These are phyloP conservation scores for Leptarthrus brevirostris DNA, from an alignment of 2,888 invertebrate genomes.

Conservation along the genomic window DNA sequence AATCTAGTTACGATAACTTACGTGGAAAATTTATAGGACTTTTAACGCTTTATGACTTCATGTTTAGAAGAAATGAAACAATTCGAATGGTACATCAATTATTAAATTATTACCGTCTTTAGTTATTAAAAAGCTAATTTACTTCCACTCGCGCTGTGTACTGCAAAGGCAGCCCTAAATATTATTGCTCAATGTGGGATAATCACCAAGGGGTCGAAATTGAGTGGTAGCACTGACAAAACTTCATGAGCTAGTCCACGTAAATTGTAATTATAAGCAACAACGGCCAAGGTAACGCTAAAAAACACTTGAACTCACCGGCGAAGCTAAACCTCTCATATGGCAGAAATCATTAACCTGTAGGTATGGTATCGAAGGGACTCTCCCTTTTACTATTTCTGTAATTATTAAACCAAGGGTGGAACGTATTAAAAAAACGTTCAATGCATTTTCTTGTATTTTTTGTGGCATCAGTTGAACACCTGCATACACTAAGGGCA, in stretches of 20 bases:
- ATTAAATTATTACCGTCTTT: conserved; percentile 35
- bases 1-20: too few relatives aligned
- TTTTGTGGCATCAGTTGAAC: conserved; percentile 52
- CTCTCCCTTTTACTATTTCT: conserved; percentile 41
- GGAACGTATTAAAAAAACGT: conserved; percentile 26
- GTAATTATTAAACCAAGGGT: conserved; percentile 46
- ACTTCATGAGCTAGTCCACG: conserved; percentile 4
- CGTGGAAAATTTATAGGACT: too few relatives aligned
- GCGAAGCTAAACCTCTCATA: background rate
- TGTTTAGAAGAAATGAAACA: too few relatives aligned
- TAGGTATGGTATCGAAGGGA: conserved; percentile 6
- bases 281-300: conserved; percentile 5
- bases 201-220: conserved; percentile 39
- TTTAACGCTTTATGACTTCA: too few relatives aligned
- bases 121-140: conserved; percentile 24
- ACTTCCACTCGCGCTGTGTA: background rate
- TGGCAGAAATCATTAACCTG: conserved; percentile 47
- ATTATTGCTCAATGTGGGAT: conserved; percentile 17
- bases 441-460: conserved; percentile 3
- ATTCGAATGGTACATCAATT: conserved; percentile 21
- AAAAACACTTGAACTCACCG: conserved; percentile 8
- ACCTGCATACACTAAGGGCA: conserved; percentile 51
- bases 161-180: background rate
- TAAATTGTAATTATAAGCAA: conserved; percentile 38
- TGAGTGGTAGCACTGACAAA: conserved; percentile 40